Percentiles rank a stretch among this genome's conserved stretches.
Evolutionary conservation across 2,113 vertebrate species (phyloP).

Genomic region (Syngnathus scovelli): DNA sequence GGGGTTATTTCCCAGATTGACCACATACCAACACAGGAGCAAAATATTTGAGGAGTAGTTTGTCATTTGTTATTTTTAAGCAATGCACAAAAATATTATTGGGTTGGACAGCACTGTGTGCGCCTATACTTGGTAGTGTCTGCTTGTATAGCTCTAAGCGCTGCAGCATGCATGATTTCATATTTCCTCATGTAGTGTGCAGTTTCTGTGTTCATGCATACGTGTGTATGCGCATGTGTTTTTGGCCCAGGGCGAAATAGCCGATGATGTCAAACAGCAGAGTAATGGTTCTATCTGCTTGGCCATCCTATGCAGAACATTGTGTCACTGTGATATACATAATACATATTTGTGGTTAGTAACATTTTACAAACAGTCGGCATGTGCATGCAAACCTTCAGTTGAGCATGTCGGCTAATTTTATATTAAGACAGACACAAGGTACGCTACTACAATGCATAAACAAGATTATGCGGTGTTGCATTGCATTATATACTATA

Average conservation of each 20-base stretch:
- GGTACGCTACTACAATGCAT: no score
- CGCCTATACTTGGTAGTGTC: conserved; percentile 14
- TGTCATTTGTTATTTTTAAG: conserved; percentile 38
- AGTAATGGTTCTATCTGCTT: conserved; percentile 38
- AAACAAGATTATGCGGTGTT: no score
- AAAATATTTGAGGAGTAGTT: neutral
- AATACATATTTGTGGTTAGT: neutral
- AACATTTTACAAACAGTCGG: no score
- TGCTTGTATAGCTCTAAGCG: conserved; percentile 43
- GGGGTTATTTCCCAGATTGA: conserved; percentile 25
- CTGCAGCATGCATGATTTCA: conserved; percentile 38
- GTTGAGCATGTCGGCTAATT: no score
- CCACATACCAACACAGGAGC: conserved; percentile 2
- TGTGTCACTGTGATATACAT: neutral
- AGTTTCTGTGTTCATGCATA: conserved; percentile 29
- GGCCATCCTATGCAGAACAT: conserved; percentile 9
- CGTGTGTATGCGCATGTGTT: conserved; percentile 15
- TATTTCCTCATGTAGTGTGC: conserved; percentile 46
- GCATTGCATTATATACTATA: no score
- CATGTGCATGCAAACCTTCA: no score
- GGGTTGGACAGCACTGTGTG: conserved; percentile 37
- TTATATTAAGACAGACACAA: no score
- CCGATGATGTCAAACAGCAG: conserved; percentile 53
- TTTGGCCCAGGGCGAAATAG: conserved; percentile 47
- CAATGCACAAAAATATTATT: conserved; percentile 28